Base-by-base conservation (phyloP, 64 coral and sea anemone species). In the Pocillopora verrucosa region DNA sequence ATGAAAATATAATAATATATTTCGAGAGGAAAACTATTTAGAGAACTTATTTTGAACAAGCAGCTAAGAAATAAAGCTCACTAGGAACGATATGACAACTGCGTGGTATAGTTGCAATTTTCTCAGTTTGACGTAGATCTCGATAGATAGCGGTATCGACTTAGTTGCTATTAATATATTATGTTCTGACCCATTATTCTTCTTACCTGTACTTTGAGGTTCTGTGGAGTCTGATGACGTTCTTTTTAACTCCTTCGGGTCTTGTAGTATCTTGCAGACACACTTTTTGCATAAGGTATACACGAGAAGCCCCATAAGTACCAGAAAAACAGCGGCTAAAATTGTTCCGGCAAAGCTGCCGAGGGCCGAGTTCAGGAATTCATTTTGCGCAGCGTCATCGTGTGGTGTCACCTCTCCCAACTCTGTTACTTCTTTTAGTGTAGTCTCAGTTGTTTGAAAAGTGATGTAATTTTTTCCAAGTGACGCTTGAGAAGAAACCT, bases 271-370 rank as follows among this genome's bases (percentile, higher is more conserved):
- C 56, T 72, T 56, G 16, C 30, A 22, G n/a, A 13, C 10, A 57
- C 82, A 70, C 22, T 7, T 57, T 58, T 14, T 70, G 22, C 13
- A 20, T 22, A 72, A 38, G 1, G 14, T 2, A 41, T 85, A 72
- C 15, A 57, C 7, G 1, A 85, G 0, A 14, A 85, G 36, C 2
- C 13, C 37, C 22, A 73, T 26, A 1, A 70, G 62, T 25, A 63
- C 82, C 26, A 85, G 0, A 13, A 85, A 0, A 15, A n/a, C 10
- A 11, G 56, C 9, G 5, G 38, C 82, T 57, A 13, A 11, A 85
- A 85, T 24, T 1, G 82, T 85, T 56, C 82, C 82, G 10, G 9
- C 12, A 24, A 85, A 85, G 25, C 65, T 85, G 13, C 82, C 72
- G 1, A 73, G 19, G 30, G 72, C 16, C 0, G 65, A 85, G 25